Base-by-base conservation (phyloP, 2,888 invertebrate genomes). In the Julus scandinavius region DNA sequence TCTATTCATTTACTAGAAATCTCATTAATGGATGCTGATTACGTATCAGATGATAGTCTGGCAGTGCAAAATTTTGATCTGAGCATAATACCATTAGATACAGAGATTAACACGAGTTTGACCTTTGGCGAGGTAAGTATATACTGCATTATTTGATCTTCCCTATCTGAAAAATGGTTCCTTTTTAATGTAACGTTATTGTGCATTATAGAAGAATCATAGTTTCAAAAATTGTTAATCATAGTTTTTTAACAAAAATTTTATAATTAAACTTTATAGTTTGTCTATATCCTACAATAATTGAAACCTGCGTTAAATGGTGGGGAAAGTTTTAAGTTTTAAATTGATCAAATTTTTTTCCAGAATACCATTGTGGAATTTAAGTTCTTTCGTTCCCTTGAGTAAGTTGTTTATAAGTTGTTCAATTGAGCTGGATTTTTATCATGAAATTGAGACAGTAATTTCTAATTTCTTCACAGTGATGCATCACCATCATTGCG, bases 1-100 rank as follows among this genome's bases (percentile, higher is more conserved):
- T 29, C 6, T 41, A 40, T 85, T 41, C 5, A 9, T 85, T 85
- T 11, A 1, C 11, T 85, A 85, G 85, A 85, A 41, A 41, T 85
- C 40, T 1, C 85, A n/a, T 20, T 93, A 29, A 92, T 92, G 92
- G 93, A 93, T 88, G 91, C 91, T 4, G 92, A 92, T 89, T 91
- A 91, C 87, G 90, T 91, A 17, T 89, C 91, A 86, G 92, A 92
- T 87, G 91, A 92, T 87, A 90, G 90, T 17, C 90, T 92, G 2
- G 93, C 92, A 0, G 91, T 89, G 4, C 90, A 91, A 4, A 90
- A 88, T 29, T 91, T 91, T 88, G 90, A 91, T 86, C 45, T 92
- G 3, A 88, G 85, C 6, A 88, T 90, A 38, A 88, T 91, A 4
- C 89, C 89, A 15, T 88, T 90, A 80, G 90, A 91, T 58, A 90